phyloP scores from a whole-genome alignment of 2,888 invertebrate genomes.

The Xanthia togata region DNA sequence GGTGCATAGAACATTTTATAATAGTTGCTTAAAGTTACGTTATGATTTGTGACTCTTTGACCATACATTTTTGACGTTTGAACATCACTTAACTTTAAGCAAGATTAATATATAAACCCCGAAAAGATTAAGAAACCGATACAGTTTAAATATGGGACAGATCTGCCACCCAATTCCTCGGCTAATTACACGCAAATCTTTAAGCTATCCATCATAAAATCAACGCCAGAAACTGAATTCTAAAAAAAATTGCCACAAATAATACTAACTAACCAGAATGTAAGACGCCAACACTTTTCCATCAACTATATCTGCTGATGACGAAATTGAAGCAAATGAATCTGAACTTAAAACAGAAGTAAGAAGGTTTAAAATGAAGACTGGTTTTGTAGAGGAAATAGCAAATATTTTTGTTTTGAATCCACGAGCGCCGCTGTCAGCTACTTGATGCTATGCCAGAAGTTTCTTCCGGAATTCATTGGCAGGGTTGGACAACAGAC shows the following conservation, averaged over 20 bases:
- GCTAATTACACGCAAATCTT: constrained; percentile 34
- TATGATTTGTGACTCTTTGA: too few relatives aligned
- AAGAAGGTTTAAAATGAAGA: constrained; percentile 42
- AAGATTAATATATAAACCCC: too few relatives aligned
- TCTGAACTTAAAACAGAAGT: constrained; percentile 46
- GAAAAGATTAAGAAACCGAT: neutral
- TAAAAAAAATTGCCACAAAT: constrained; percentile 54
- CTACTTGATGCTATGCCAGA: constrained; percentile 76
- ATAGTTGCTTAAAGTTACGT: too few relatives aligned
- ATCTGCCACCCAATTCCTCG: neutral
- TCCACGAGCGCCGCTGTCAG: constrained; percentile 72
- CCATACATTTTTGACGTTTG: too few relatives aligned
- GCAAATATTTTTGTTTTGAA: constrained; percentile 61
- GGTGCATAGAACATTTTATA: neutral
- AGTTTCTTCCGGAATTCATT: constrained; percentile 74
- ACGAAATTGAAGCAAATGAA: constrained; percentile 53
- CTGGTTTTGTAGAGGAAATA: constrained; percentile 31
- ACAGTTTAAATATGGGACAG: neutral
- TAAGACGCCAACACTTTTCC: constrained; percentile 63
- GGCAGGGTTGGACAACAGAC: constrained; percentile 63
- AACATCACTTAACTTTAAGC: too few relatives aligned
- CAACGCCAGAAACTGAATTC: constrained; percentile 54
- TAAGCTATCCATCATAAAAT: constrained; percentile 66
- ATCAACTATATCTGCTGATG: constrained; percentile 60
- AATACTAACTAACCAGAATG: constrained; percentile 59